Percentiles rank a stretch among this genome's conserved stretches.
phyloP scores from a whole-genome alignment of 2,797 vertebrate genomes.

The Scyliorhinus canicula region DNA sequence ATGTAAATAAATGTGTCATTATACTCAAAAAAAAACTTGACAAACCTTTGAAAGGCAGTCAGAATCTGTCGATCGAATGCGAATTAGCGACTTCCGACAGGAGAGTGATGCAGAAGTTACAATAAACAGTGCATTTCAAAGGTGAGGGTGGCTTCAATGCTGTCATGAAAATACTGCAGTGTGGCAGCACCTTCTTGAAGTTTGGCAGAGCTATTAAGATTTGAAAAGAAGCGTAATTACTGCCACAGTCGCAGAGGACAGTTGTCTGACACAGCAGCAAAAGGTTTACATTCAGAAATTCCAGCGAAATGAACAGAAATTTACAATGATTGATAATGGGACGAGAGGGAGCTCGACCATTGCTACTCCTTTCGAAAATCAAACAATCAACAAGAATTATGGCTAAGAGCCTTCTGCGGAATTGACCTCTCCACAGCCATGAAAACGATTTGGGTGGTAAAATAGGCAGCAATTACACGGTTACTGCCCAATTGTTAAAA shows the following conservation, averaged over 20 bases:
- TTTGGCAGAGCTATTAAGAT: neutral
- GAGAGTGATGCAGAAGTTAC: neutral
- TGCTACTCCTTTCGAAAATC: neutral
- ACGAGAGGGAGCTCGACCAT: neutral
- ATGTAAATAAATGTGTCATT: no score
- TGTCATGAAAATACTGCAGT: neutral
- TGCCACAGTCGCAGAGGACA: neutral
- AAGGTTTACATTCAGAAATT: neutral
- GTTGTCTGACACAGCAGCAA: slow-evolving; percentile 3
- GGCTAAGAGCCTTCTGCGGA: neutral
- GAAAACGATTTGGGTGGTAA: slow-evolving; percentile 4
- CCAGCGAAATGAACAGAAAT: neutral
- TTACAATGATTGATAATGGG: slow-evolving; percentile 10
- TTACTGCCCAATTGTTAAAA: neutral
- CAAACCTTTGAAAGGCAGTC: neutral
- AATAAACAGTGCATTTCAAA: neutral
- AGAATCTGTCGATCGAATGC: neutral
- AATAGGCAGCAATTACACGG: neutral
- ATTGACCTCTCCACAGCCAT: neutral
- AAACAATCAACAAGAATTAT: neutral
- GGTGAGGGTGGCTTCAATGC: neutral
- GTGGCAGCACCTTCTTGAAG: neutral
- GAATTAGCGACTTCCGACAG: neutral
- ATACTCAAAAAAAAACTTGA: no score
- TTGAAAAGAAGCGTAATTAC: neutral